Evolutionary conservation across 2,113 vertebrate genomes (phyloP).

Genomic region (Irena cyanogastra): DNA sequence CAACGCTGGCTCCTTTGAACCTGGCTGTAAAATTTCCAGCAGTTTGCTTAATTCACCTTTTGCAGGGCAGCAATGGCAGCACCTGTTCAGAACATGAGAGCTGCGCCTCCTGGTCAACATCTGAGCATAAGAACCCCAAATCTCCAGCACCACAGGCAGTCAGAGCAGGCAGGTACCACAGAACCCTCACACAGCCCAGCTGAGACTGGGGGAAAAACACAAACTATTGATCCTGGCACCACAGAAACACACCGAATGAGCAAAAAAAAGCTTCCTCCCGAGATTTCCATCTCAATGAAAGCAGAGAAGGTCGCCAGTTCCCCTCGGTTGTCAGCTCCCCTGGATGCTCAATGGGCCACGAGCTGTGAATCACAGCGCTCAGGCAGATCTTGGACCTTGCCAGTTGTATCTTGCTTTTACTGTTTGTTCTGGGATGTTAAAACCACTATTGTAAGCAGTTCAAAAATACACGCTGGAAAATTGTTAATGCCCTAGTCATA

Average conservation of each 20-base stretch:
- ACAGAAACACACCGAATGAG: neutral
- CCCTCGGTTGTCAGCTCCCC: neutral
- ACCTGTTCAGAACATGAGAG: neutral
- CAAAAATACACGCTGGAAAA: slow-evolving; percentile 69
- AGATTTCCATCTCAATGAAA: neutral
- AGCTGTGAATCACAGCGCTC: neutral
- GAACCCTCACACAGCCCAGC: too few relatives aligned
- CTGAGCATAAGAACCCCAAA: neutral
- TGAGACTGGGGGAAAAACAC: neutral
- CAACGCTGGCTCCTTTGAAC: neutral
- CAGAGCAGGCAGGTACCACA: neutral
- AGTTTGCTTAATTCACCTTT: neutral
- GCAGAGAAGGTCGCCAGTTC: neutral
- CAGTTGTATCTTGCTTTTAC: slow-evolving; percentile 26
- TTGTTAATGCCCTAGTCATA: slow-evolving; percentile 63
- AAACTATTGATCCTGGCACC: neutral
- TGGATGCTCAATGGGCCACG: neutral
- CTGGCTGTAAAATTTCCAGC: neutral
- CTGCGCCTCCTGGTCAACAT: neutral
- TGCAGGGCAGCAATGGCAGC: rapidly evolving
- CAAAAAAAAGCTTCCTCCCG: neutral
- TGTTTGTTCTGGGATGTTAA: slow-evolving; percentile 44
- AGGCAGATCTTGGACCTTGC: neutral
- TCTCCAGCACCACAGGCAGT: neutral
- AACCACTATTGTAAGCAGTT: slow-evolving; percentile 49